Percentiles rank a stretch among this genome's conserved stretches.
Evolutionary conservation across 2,888 invertebrate genomes (phyloP).

Genomic region (Nasonia oneida): DNA sequence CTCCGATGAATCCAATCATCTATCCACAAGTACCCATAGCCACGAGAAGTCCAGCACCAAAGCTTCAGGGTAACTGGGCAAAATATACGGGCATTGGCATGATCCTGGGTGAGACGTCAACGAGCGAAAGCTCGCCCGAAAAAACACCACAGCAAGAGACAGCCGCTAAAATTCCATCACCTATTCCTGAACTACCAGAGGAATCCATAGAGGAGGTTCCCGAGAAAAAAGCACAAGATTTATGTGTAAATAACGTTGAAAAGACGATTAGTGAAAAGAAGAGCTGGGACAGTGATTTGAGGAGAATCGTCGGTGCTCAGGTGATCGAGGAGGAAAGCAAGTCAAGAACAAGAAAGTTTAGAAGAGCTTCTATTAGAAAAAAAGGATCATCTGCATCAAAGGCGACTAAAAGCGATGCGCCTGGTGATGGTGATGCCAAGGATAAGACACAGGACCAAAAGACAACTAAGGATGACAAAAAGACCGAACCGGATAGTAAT

Average conservation of each 20-base stretch:
- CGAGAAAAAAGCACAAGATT: conserved; percentile 1
- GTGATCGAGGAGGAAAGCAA: conserved; percentile 52
- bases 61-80: conserved; percentile 75
- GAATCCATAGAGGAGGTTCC: neutral
- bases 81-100: conserved; percentile 74
- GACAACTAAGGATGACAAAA: neutral
- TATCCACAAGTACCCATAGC: conserved; percentile 66
- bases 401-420: conserved; percentile 50
- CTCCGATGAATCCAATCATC: conserved; percentile 7
- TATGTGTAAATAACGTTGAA: neutral
- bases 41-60: conserved; percentile 73
- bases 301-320: conserved; percentile 64
- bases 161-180: neutral
- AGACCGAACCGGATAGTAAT: neutral
- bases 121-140: conserved; percentile 62
- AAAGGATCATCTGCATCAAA: neutral
- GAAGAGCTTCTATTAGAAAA: conserved; percentile 5
- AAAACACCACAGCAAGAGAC: conserved; percentile 21
- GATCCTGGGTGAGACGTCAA: conserved; percentile 70
- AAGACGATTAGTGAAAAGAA: conserved; percentile 48
- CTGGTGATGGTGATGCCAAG: conserved; percentile 44
- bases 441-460: conserved; percentile 36
- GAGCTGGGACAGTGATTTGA: conserved; percentile 76
- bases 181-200: neutral
- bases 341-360: conserved; percentile 15